A percentile compares a stretch with the other conserved stretches of the same genome.
These are phyloP conservation scores for Propithecus deckenii DNA, from an alignment of 2,797 vertebrate species.

Conservation along the genomic window DNA sequence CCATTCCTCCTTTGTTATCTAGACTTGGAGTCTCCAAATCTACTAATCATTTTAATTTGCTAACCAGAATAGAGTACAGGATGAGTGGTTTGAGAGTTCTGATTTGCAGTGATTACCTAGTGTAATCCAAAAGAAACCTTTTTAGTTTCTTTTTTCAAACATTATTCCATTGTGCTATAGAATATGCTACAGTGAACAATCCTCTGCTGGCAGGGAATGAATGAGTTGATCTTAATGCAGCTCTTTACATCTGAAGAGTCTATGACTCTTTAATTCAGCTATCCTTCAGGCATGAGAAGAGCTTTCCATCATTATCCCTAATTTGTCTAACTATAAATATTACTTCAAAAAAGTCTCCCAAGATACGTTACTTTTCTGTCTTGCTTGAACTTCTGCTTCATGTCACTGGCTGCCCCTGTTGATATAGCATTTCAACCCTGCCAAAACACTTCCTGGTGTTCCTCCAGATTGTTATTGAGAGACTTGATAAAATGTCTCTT, in stretches of 20 bases:
- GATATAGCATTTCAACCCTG: constrained; percentile 54
- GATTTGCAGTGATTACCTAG: constrained; percentile 12
- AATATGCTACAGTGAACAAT: constrained; percentile 24
- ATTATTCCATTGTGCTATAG: constrained; percentile 48
- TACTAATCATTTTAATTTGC: constrained; percentile 70
- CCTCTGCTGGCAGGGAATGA: constrained; percentile 32
- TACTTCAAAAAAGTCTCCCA: constrained; percentile 72
- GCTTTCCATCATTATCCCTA: constrained; percentile 71
- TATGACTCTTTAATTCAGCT: constrained; percentile 65
- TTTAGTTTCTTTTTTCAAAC: constrained; percentile 26
- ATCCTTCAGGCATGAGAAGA: constrained; percentile 68
- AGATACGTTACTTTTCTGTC: constrained; percentile 38
- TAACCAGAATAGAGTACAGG: background rate
- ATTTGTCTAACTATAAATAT: constrained; percentile 57
- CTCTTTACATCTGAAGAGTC: constrained; percentile 38
- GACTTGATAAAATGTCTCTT: constrained; percentile 47
- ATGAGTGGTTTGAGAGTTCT: constrained; percentile 22
- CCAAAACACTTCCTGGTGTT: background rate
- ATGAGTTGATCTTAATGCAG: background rate
- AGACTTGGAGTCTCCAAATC: constrained; percentile 24
- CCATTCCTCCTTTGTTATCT: constrained; percentile 30
- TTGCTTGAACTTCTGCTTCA: constrained; percentile 68
- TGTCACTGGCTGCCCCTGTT: constrained; percentile 63
- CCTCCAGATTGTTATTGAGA: constrained; percentile 22
- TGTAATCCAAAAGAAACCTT: background rate